A percentile compares a stretch with the other conserved stretches of the same genome.
Conservation (phyloP, 2,888 invertebrate genomes). For the Ornithoptera priamus region DNA sequence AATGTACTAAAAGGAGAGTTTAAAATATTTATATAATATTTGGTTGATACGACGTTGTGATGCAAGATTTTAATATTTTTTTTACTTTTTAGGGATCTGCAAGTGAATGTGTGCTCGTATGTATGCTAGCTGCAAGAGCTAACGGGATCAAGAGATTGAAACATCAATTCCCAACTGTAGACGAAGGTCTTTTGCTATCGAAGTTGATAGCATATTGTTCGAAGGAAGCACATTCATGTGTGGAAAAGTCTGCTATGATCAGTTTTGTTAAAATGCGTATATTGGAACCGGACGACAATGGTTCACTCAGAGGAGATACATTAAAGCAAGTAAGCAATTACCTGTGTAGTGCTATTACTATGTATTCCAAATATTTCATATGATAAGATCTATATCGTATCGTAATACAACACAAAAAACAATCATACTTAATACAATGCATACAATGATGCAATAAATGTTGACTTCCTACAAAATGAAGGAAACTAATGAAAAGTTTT, state of each 20-base stretch:
- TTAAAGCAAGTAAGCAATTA: conserved; percentile 83
- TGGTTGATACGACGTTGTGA: no score
- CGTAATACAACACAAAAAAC: not conserved
- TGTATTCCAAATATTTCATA: not conserved
- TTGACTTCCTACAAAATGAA: no score
- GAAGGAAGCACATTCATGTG: conserved; percentile 94
- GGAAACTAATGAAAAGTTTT: no score
- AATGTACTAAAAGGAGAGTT: no score
- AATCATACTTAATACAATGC: not conserved
- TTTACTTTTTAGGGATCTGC: conserved; percentile 88
- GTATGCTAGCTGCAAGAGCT: conserved; percentile 94
- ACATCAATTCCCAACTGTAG: conserved; percentile 90
- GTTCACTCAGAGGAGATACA: conserved; percentile 89
- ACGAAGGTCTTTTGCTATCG: conserved; percentile 93
- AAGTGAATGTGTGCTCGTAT: conserved; percentile 95
- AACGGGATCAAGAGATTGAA: conserved; percentile 92
- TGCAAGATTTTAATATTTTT: not conserved
- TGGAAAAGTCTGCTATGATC: conserved; percentile 97
- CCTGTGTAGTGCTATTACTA: not conserved
- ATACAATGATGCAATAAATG: no score
- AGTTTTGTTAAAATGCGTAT: conserved; percentile 94
- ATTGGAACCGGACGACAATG: conserved; percentile 91
- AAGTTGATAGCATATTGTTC: conserved; percentile 97
- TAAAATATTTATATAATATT: no score
- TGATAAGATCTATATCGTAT: not conserved